Conservation (phyloP, 2,888 invertebrate species). For the Charanyca ferruginea region DNA sequence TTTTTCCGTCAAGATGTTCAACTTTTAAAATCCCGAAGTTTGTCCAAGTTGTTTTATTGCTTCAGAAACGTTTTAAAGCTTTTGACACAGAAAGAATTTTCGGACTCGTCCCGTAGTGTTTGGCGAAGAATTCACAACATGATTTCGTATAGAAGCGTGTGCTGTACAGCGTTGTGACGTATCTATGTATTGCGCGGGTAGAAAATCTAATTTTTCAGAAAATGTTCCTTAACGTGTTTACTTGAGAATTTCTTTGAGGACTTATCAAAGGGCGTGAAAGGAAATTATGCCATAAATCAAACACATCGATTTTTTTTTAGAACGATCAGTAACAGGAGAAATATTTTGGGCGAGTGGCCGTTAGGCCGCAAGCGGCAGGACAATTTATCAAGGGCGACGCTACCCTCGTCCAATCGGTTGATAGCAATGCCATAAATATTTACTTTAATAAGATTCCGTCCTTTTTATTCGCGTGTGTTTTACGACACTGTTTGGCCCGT, state of each 20-base stretch:
- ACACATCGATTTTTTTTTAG: constrained; percentile 79
- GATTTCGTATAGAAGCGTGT: constrained; percentile 59
- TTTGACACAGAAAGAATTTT: constrained; percentile 72
- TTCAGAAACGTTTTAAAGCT: constrained; percentile 72
- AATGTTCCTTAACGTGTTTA: constrained; percentile 67
- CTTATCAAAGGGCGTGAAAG: constrained; percentile 81
- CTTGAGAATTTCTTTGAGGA: constrained; percentile 69
- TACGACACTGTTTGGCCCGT: constrained; percentile 86
- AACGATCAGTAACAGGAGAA: constrained; percentile 83
- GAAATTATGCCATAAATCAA: constrained; percentile 86
- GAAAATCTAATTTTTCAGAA: constrained; percentile 57
- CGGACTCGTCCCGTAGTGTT: constrained; percentile 60
- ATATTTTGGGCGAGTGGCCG: constrained; percentile 84
- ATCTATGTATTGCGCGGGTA: constrained; percentile 32
- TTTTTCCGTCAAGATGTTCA: constrained; percentile 84
- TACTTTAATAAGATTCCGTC: constrained; percentile 91
- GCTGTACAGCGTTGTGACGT: constrained; percentile 51
- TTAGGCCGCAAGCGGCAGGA: constrained; percentile 84
- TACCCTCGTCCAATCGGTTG: constrained; percentile 90
- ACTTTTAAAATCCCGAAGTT: constrained; percentile 84
- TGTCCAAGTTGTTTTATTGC: constrained; percentile 74
- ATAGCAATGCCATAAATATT: constrained; percentile 91
- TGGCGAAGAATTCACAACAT: constrained; percentile 53
- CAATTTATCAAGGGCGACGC: constrained; percentile 89
- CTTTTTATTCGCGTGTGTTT: constrained; percentile 88